Percentiles rank a stretch among this genome's conserved stretches.
Evolutionary conservation across 2,797 vertebrate genomes (phyloP).

Genomic region (Chelonia mydas): DNA sequence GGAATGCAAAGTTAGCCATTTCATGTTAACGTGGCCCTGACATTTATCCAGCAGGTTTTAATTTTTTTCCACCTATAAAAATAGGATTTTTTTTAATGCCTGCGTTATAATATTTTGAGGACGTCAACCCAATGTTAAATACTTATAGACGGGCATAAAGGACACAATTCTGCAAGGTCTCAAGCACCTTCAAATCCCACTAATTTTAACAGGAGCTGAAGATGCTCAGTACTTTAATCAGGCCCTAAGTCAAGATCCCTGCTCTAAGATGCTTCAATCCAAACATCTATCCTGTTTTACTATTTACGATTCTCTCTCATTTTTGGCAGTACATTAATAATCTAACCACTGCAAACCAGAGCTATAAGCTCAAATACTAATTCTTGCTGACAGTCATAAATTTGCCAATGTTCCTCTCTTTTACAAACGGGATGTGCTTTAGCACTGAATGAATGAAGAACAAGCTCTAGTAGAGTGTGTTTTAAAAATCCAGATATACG

Average conservation of each 20-base stretch:
- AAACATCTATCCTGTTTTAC: constrained; percentile 43
- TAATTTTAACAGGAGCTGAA: constrained; percentile 20
- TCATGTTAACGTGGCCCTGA: neutral
- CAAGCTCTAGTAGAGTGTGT: neutral
- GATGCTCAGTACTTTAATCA: constrained; percentile 39
- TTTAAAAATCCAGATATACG: neutral
- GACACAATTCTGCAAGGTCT: constrained; percentile 47
- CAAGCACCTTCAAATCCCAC: constrained; percentile 9
- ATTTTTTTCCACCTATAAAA: constrained; percentile 28
- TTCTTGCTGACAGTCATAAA: neutral
- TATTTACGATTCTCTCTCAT: constrained; percentile 45
- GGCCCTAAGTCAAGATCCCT: constrained; percentile 60
- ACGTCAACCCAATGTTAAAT: neutral
- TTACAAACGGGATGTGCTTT: neutral
- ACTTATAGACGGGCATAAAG: constrained; percentile 26
- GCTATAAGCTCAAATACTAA: constrained; percentile 27
- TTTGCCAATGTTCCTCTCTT: constrained; percentile 21
- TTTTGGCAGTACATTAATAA: constrained; percentile 37
- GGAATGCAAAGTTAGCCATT: constrained; percentile 49
- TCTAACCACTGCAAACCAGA: constrained; percentile 50
- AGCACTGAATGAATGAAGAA: neutral
- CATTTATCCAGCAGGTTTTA: neutral
- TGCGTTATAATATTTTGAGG: constrained; percentile 38
- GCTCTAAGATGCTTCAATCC: constrained; percentile 55
- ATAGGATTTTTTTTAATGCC: constrained; percentile 29